Conservation (phyloP, 2,888 invertebrate genomes). For the Abrostola triplasia region DNA sequence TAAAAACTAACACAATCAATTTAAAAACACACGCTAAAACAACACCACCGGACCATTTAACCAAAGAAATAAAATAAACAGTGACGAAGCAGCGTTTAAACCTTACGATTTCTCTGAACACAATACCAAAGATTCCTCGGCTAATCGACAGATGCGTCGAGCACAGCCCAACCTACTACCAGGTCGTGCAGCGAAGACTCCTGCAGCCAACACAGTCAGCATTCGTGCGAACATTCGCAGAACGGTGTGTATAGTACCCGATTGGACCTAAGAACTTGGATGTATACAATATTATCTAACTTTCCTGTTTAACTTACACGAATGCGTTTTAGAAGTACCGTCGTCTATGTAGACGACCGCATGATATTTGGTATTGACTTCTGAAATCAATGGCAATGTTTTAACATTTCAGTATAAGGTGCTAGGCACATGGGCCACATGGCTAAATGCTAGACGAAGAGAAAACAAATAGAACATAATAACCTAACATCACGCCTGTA, state of each 20-base stretch:
- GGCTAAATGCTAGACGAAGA: too few species aligned
- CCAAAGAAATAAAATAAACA: neutral
- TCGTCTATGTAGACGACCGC: constrained; percentile 34
- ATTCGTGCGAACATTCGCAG: constrained; percentile 75
- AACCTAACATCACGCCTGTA: too few species aligned
- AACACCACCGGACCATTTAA: too few species aligned
- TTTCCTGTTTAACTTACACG: constrained; percentile 26
- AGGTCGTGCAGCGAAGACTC: constrained; percentile 76
- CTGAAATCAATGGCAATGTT: constrained; percentile 1
- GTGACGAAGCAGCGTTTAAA: too few species aligned
- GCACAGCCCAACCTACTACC: constrained; percentile 60
- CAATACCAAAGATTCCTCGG: constrained; percentile 38
- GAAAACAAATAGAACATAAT: too few species aligned
- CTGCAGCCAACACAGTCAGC: constrained; percentile 78
- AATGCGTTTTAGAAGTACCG: constrained; percentile 28
- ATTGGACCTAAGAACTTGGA: constrained; percentile 26
- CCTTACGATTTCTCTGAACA: neutral
- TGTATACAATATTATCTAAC: constrained; percentile 21
- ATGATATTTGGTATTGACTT: constrained; percentile 19
- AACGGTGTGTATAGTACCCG: constrained; percentile 76
- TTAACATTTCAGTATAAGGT: neutral
- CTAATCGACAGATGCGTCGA: constrained; percentile 75
- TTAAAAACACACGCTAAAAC: too few species aligned
- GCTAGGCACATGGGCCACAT: too few species aligned
- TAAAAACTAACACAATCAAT: too few species aligned